These are phyloP conservation scores for Aviceda subcristata DNA, from an alignment of 2,113 vertebrate genomes.

Conservation along the genomic window DNA sequence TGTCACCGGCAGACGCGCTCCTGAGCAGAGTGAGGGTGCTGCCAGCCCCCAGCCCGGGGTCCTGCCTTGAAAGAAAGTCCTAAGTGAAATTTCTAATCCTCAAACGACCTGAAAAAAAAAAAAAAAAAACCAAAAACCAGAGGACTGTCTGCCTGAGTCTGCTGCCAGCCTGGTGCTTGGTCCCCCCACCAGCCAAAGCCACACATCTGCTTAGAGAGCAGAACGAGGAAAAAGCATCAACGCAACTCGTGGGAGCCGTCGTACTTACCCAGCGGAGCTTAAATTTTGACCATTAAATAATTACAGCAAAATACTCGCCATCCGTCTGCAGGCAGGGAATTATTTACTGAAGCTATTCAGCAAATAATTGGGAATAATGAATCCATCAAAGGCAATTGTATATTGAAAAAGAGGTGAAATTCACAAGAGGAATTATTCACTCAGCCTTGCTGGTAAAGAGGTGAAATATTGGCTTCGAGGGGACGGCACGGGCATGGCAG, in stretches of 20 bases:
- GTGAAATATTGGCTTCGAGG: neutral
- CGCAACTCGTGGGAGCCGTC: neutral
- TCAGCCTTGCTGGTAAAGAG: neutral
- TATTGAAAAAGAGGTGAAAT: neutral
- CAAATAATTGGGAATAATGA: neutral
- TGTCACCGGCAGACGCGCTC: neutral
- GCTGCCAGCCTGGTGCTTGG: neutral
- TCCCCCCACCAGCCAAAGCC: neutral
- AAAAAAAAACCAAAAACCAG: too few relatives aligned
- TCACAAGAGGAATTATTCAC: neutral
- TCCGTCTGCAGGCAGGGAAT: neutral
- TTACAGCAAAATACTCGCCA: neutral
- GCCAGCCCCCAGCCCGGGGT: neutral
- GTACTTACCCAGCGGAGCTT: neutral
- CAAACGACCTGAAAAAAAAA: neutral
- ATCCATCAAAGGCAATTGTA: neutral
- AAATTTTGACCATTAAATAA: neutral
- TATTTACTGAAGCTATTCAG: neutral
- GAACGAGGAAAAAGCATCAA: neutral
- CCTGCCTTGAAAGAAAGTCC: neutral
- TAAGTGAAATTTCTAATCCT: neutral
- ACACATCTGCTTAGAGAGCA: neutral
- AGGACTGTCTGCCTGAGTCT: neutral
- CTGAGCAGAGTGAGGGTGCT: neutral
- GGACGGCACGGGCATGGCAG: neutral